phyloP scores from a whole-genome alignment of 2,113 vertebrate species.

The Polypterus bichir region DNA sequence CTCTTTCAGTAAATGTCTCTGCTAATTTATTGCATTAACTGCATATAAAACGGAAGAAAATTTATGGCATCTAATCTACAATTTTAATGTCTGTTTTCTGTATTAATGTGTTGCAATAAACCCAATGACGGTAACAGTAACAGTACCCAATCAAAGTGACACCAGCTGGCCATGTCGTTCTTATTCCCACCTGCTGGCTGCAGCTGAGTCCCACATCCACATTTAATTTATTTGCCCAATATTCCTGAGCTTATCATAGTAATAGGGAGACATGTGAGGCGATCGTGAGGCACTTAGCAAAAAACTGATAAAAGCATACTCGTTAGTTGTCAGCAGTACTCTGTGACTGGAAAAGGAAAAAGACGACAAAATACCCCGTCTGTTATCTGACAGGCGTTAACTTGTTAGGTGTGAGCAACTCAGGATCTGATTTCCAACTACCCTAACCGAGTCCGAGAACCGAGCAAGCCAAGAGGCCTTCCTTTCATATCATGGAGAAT shows the following conservation, averaged over 20 bases:
- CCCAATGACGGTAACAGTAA: slow-evolving; percentile 14
- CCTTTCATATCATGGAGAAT: no score
- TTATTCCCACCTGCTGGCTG: neutral
- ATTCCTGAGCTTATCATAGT: slow-evolving; percentile 8
- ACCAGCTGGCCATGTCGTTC: neutral
- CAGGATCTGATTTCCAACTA: no score
- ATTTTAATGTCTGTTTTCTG: slow-evolving; percentile 14
- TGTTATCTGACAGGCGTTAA: no score
- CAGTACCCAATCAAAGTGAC: slow-evolving; percentile 10
- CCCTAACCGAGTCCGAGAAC: no score
- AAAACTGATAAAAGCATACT: no score
- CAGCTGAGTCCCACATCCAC: slow-evolving; percentile 16
- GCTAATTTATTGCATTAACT: slow-evolving; percentile 3
- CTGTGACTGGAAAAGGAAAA: no score
- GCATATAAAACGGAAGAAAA: slow-evolving; percentile 10
- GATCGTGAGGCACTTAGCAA: no score
- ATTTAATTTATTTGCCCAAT: slow-evolving; percentile 14
- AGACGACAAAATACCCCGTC: no score
- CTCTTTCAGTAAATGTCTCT: slow-evolving; percentile 1
- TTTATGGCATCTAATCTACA: slow-evolving; percentile 1
- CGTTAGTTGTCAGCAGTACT: no score
- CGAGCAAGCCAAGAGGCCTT: no score
- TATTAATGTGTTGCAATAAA: slow-evolving; percentile 16
- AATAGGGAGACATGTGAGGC: neutral
- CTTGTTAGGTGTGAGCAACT: no score